These are phyloP conservation scores for Solea senegalensis DNA, from an alignment of 2,113 vertebrate genomes.

Conservation along the genomic window DNA sequence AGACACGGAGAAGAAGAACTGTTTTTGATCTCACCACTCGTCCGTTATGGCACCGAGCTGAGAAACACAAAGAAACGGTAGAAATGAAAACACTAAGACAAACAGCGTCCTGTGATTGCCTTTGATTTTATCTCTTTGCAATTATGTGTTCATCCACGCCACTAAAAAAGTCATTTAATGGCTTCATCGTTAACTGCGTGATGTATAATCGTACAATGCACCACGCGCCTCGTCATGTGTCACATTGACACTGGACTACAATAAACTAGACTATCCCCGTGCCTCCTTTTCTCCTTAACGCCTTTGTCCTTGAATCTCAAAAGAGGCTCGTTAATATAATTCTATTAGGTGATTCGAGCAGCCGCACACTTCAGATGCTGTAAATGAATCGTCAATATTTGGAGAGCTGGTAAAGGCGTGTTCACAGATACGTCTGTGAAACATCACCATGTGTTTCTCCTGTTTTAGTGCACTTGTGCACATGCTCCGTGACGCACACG, in stretches of 20 bases:
- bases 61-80: neutral
- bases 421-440: conserved; percentile 39
- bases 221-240: conserved; percentile 22
- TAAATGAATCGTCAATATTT: conserved; percentile 77
- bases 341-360: conserved; percentile 71
- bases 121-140: conserved; percentile 73
- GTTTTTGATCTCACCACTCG: conserved; percentile 57
- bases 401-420: conserved; percentile 48
- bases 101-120: conserved; percentile 61
- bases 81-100: conserved; percentile 22
- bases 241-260: conserved; percentile 43
- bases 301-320: conserved; percentile 73
- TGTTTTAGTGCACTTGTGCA: conserved; percentile 28
- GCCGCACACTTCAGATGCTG: conserved; percentile 56
- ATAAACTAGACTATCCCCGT: conserved; percentile 13
- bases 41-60: conserved; percentile 40
- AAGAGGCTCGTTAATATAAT: conserved; percentile 70
- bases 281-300: conserved; percentile 62
- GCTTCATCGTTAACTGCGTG: conserved; percentile 39
- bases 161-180: conserved; percentile 49
- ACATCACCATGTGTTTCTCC: conserved; percentile 10
- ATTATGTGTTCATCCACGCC: conserved; percentile 47
- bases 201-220: conserved; percentile 48
- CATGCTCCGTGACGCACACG: conserved; percentile 14
- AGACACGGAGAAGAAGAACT: conserved; percentile 54